These are phyloP conservation scores for Cheumatopsyche charites DNA, from an alignment of 1,140 invertebrate genomes.

Conservation along the genomic window DNA sequence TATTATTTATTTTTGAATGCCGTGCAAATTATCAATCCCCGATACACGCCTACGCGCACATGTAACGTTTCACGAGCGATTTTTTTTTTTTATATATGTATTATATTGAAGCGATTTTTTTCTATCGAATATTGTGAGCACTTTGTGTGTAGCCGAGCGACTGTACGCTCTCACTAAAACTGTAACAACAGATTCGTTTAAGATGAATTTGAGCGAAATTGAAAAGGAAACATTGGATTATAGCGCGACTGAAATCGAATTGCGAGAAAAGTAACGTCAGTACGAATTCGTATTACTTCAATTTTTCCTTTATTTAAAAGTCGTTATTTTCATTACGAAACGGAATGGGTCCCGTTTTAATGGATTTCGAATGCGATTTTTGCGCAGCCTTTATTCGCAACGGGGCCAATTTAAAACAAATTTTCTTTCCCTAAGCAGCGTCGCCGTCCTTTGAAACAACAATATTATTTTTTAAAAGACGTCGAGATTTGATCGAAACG, in stretches of 20 bases:
- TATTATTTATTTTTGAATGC: constrained; percentile 42
- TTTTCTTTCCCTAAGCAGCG: too few species aligned
- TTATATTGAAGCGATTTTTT: not conserved
- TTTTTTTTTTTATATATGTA: constrained; percentile 27
- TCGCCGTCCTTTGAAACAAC: too few species aligned
- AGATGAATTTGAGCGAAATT: constrained; percentile 44
- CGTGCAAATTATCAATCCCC: not conserved
- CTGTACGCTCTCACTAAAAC: constrained; percentile 25
- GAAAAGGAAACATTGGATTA: constrained; percentile 45
- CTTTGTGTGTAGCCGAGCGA: not conserved
- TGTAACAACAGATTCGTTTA: constrained; percentile 44
- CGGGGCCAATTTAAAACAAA: too few species aligned
- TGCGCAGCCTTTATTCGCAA: not conserved
- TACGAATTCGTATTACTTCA: constrained; percentile 25
- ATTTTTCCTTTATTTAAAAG: constrained; percentile 24
- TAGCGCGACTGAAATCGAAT: constrained; percentile 39
- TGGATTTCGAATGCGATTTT: constrained; percentile 23
- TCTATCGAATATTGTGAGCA: not conserved
- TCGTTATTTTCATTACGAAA: constrained; percentile 30
- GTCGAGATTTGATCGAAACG: too few species aligned
- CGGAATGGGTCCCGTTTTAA: constrained; percentile 9
- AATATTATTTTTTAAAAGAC: too few species aligned
- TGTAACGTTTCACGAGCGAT: not conserved
- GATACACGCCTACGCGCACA: not conserved
- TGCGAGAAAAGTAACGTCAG: constrained; percentile 35